Percentiles rank a stretch among this genome's conserved stretches.
Evolutionary conservation across 2,113 vertebrate species (phyloP).

Genomic region (Sus scrofa): DNA sequence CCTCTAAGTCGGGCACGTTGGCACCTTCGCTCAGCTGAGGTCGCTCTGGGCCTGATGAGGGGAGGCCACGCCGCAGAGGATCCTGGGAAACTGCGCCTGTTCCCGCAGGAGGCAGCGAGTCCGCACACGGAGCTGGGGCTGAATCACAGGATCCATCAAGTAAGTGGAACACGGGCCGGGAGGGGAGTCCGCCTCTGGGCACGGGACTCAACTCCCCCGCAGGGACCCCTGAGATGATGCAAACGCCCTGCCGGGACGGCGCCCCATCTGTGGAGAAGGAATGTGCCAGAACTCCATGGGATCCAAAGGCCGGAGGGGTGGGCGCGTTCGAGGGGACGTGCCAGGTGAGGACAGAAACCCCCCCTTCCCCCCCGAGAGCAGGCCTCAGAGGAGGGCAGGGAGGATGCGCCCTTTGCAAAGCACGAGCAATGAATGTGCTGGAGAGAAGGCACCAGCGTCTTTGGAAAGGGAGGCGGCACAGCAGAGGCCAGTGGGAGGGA

Average conservation of each 20-base stretch:
- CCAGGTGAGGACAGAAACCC: not conserved
- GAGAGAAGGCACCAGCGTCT: accelerated
- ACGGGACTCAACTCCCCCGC: no score
- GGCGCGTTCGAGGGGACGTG: not conserved
- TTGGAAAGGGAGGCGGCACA: accelerated
- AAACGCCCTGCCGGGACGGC: accelerated
- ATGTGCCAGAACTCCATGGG: not conserved
- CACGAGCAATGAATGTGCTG: accelerated
- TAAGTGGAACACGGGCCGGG: not conserved
- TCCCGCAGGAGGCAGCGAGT: not conserved
- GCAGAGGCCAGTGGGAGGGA: not conserved
- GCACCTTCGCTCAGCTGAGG: not conserved
- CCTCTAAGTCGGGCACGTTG: not conserved
- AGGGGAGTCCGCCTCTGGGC: not conserved
- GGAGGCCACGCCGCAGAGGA: not conserved
- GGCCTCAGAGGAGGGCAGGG: not conserved
- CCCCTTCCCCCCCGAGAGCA: not conserved
- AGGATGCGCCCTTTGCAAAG: not conserved
- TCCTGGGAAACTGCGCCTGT: not conserved
- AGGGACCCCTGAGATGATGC: not conserved
- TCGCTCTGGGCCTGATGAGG: not conserved
- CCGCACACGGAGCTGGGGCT: accelerated
- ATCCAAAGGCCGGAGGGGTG: not conserved
- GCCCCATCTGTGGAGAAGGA: no score
- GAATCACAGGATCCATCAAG: no score